Conservation (phyloP, 2,797 vertebrate genomes). For the Myotis myotis region DNA sequence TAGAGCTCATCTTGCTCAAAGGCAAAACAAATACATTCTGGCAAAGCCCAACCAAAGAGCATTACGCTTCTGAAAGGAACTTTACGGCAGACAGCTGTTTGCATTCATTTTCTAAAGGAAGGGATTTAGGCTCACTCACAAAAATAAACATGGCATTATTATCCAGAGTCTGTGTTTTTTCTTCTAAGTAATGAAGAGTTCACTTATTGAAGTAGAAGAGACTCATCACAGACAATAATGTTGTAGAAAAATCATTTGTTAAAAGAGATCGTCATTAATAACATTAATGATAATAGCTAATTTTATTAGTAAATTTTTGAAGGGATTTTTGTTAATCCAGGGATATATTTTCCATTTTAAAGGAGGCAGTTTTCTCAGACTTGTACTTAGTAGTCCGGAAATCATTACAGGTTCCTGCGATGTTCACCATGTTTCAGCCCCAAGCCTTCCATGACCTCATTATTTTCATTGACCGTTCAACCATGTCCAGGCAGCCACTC, state of each 20-base stretch:
- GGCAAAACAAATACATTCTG: slow-evolving; percentile 32
- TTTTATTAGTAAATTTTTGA: slow-evolving; percentile 28
- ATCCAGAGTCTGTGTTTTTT: slow-evolving; percentile 26
- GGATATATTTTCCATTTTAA: neutral
- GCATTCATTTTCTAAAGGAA: slow-evolving; percentile 50
- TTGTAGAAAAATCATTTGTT: slow-evolving; percentile 16
- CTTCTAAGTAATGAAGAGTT: slow-evolving; percentile 40
- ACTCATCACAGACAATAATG: neutral
- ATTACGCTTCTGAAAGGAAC: slow-evolving; percentile 44
- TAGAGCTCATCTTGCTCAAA: neutral
- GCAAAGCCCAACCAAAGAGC: neutral
- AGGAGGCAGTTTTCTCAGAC: neutral
- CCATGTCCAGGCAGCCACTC: neutral
- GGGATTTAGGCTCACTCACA: slow-evolving; percentile 42
- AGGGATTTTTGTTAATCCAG: neutral
- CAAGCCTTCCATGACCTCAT: neutral
- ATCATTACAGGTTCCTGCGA: neutral
- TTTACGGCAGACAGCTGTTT: slow-evolving; percentile 24
- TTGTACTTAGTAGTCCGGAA: neutral
- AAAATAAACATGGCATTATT: slow-evolving; percentile 53
- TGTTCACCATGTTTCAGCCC: neutral
- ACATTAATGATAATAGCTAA: neutral
- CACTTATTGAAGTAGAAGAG: neutral
- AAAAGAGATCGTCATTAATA: neutral
- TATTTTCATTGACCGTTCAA: neutral